These are phyloP conservation scores for Digitonthophagus gazella DNA, from an alignment of 2,888 invertebrate species.

Conservation along the genomic window DNA sequence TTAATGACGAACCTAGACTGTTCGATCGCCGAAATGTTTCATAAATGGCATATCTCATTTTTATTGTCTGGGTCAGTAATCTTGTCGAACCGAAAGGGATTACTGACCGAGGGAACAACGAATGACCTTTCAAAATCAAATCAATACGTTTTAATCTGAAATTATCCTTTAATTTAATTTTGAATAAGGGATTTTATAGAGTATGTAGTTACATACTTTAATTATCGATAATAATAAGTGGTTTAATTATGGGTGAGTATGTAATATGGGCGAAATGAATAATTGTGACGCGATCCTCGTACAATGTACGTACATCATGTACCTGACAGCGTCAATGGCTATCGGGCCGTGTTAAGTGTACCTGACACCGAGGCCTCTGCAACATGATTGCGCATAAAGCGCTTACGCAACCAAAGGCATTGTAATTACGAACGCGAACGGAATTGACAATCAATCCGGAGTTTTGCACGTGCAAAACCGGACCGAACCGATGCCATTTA, in stretches of 20 bases:
- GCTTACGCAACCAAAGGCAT: constrained; percentile 1
- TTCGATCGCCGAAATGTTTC: not conserved
- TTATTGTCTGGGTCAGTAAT: not conserved
- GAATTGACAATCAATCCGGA: constrained; percentile 6
- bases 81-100: not conserved
- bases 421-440: constrained; percentile 4
- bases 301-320: constrained; percentile 1
- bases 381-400: constrained; percentile 11
- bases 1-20: not conserved
- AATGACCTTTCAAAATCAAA: not conserved
- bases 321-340: constrained; percentile 11
- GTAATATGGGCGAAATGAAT: not conserved
- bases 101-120: not conserved
- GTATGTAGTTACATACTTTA: too few relatives aligned
- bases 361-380: constrained; percentile 11
- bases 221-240: too few relatives aligned
- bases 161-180: not conserved
- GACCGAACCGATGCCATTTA: too few relatives aligned
- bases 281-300: not conserved
- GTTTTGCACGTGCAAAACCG: too few relatives aligned
- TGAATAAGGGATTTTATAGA: too few relatives aligned
- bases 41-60: not conserved
- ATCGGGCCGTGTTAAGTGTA: constrained; percentile 11
- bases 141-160: not conserved
- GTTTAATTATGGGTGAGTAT: too few relatives aligned